Percentiles rank a stretch among this genome's conserved stretches.
Conservation (phyloP, 2,797 vertebrate genomes). For the Micropoecilia bifurca region DNA sequence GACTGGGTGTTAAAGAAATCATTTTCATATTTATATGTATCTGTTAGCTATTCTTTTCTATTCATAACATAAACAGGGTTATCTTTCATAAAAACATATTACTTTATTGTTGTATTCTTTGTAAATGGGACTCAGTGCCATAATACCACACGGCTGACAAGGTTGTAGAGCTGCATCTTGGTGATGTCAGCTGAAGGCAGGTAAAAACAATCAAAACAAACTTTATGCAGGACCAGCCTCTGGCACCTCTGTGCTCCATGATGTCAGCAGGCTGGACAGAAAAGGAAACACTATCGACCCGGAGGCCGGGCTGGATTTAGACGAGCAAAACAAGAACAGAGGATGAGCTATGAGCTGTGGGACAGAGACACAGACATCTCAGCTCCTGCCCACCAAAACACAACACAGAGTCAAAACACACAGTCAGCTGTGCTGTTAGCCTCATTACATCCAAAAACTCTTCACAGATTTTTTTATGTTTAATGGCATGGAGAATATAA, state of each 20-base stretch:
- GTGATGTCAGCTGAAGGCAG: constrained; percentile 1
- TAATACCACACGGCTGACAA: background rate
- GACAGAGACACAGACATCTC: background rate
- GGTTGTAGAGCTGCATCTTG: background rate
- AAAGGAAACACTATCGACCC: constrained; percentile 15
- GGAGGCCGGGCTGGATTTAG: constrained; percentile 10
- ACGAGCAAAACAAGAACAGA: background rate
- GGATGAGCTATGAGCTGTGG: background rate
- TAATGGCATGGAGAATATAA: background rate
- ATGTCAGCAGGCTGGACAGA: constrained; percentile 26
- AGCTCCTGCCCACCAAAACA: background rate
- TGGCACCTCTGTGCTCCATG: background rate
- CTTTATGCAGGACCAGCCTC: background rate
- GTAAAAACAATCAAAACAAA: background rate
- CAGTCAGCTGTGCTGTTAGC: background rate
- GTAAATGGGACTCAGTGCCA: background rate
- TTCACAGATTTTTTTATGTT: background rate
- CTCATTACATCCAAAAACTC: background rate
- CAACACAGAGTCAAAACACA: constrained; percentile 3
- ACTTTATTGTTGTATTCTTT: too few species aligned
- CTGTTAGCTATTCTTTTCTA: background rate
- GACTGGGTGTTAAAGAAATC: background rate
- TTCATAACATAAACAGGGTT: background rate
- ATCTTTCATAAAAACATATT: background rate
- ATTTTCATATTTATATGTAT: background rate